Evolutionary conservation across 2,113 vertebrate species (phyloP), one percentile per base, ranked within the genome.

Genomic region (Strix aluco): DNA sequence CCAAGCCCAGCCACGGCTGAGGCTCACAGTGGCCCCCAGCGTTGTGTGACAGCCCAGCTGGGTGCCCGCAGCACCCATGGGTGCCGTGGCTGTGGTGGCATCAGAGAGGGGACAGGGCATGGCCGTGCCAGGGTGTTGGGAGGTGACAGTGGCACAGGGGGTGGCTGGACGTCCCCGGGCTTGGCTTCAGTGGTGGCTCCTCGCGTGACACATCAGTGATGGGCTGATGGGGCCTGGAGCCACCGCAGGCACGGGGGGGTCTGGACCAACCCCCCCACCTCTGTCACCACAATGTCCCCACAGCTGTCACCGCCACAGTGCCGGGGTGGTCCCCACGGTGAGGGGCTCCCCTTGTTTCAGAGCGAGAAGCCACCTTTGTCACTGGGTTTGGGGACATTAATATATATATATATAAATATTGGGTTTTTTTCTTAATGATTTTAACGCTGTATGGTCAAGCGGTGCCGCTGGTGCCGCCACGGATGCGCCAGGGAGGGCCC

Each of bases 171-270:
- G 2, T 19, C 52, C 47, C 69, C 61, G 26, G 44, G 42, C 44
- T n/a, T 27, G 15, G 70, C 49, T 36, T 36, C 0, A 0, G 11
- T 12, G 51, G 67, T 30, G 86, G 63, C 59, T 67, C 32, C 44
- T 70, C 2, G 2, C 1, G 4, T 38, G 82, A 42, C 1, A 0
- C 3, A 1, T 8, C 42, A n/a, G 34, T 9, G 9, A 17, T 1
- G 36, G 70, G 46, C 55, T 40, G 66, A 1, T 0, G 21, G 51
- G 66, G 51, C 30, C 25, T 26, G 69, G 36, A 44, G 23, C 30
- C 77, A 30, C 79, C 27, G 1, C 4, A 9, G 55, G 55, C 13
- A 15, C 1, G 23, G 11, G 49, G n/a, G 63, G n/a, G 6, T 11
- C 29, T 25, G 54, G 40, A n/a, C 22, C 44, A 9, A 5, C 5